A percentile compares a stretch with the other conserved stretches of the same genome.
Evolutionary conservation across 2,797 vertebrate species (phyloP).

Genomic region (Poecile montanus): DNA sequence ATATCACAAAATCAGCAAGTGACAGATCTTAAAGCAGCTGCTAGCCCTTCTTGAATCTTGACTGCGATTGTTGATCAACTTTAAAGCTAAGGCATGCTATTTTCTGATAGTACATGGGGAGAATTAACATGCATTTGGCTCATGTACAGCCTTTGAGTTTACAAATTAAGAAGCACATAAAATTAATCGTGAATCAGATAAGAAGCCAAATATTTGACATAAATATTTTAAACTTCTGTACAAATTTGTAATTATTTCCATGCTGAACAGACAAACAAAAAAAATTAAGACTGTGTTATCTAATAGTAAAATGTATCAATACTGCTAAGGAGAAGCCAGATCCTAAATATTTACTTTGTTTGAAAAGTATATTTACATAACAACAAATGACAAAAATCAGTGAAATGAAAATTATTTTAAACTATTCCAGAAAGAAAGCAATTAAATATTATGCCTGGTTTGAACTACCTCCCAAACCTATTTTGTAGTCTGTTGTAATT

Average conservation of each 20-base stretch:
- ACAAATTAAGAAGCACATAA: background rate
- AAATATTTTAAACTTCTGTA: background rate
- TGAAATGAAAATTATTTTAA: background rate
- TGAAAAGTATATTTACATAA: background rate
- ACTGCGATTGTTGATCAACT: conserved; percentile 43
- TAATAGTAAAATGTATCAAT: background rate
- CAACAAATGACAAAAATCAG: background rate
- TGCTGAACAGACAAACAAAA: background rate
- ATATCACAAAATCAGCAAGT: background rate
- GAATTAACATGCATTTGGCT: conserved; percentile 9
- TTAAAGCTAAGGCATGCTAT: conserved; percentile 28
- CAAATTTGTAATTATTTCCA: background rate
- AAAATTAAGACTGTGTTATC: background rate
- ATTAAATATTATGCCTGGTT: background rate
- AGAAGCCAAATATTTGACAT: conserved; percentile 13
- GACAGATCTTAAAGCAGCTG: conserved; percentile 23
- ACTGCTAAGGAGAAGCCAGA: background rate
- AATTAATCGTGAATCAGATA: background rate
- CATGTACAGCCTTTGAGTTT: background rate
- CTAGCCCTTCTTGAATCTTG: conserved; percentile 32
- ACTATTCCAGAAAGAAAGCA: background rate
- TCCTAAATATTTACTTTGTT: background rate
- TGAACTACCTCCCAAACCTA: background rate
- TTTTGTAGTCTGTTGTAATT: background rate
- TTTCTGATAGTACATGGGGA: conserved; percentile 19